Percentiles rank a stretch among this genome's conserved stretches.
Evolutionary conservation across 1,140 invertebrate genomes (phyloP).

Genomic region (Sarcophaga peregrina): DNA sequence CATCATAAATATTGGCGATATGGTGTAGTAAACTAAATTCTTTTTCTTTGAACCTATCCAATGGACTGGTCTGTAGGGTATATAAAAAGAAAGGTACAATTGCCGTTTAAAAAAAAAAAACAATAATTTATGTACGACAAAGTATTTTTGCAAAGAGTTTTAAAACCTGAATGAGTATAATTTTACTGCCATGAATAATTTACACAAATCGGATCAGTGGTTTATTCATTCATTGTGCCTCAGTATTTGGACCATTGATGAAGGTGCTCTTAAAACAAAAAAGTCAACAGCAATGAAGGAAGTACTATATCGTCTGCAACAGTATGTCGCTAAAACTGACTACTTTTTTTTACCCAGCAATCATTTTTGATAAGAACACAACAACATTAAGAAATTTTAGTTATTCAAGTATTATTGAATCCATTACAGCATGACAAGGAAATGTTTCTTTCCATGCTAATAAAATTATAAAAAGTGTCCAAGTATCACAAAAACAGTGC

Average conservation of each 20-base stretch:
- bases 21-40: too few species aligned
- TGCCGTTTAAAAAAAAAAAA: neutral
- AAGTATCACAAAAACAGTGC: too few species aligned
- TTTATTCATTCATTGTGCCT: constrained; percentile 5
- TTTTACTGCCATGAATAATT: constrained; percentile 59
- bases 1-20: too few species aligned
- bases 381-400: too few species aligned
- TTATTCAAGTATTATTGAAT: too few species aligned
- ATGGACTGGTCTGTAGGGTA: neutral
- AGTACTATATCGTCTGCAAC: neutral
- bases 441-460: too few species aligned
- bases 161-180: constrained; percentile 45
- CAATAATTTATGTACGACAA: constrained; percentile 28
- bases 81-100: neutral
- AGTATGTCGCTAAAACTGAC: neutral
- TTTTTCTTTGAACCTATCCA: neutral
- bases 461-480: too few species aligned
- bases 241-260: constrained; percentile 29
- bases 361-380: too few species aligned
- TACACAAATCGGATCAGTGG: constrained; percentile 59
- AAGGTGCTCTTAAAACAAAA: neutral
- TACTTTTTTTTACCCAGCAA: neutral
- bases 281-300: neutral
- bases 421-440: too few species aligned
- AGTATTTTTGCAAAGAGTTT: constrained; percentile 22